A percentile compares a stretch with the other conserved stretches of the same genome.
These are phyloP conservation scores for Liposcelis brunnea DNA, from an alignment of 2,888 invertebrate species.

Conservation along the genomic window DNA sequence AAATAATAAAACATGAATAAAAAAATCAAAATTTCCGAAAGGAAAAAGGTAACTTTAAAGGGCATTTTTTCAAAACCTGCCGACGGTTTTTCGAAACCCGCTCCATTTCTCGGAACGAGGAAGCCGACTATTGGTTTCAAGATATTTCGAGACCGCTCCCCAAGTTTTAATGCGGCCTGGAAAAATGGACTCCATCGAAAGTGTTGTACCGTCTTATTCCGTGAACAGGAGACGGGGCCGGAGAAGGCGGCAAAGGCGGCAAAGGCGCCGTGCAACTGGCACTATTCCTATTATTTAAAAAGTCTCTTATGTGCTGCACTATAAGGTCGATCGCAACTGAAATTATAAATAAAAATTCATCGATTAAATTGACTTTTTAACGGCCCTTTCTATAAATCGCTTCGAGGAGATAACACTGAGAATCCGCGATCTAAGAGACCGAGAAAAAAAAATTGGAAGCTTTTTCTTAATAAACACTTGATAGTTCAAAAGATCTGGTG, in stretches of 20 bases:
- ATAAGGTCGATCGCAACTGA: conserved; percentile 99
- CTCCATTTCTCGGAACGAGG: too few species aligned
- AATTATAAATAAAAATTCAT: conserved; percentile 39
- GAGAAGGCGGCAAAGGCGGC: conserved; percentile 1
- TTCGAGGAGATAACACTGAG: conserved; percentile 4
- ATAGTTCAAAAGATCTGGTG: not conserved
- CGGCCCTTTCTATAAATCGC: conserved; percentile 4
- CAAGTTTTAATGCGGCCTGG: conserved; percentile 4
- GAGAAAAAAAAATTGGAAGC: not conserved
- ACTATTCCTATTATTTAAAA: conserved; percentile 40
- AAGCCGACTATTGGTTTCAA: too few species aligned
- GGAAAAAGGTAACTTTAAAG: too few species aligned
- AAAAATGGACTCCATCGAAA: conserved; percentile 1
- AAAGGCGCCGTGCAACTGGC: not conserved
- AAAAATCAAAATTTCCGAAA: too few species aligned
- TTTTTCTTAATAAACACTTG: not conserved
- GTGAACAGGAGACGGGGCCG: conserved; percentile 8
- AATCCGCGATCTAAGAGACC: conserved; percentile 1
- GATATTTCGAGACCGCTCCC: too few species aligned
- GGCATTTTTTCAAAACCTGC: too few species aligned
- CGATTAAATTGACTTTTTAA: conserved; percentile 10
- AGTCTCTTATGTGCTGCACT: conserved; percentile 97
- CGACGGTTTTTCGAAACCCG: too few species aligned
- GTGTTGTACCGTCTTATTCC: conserved; percentile 8
- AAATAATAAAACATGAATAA: too few species aligned